Evolutionary conservation across 2,888 invertebrate genomes (phyloP).

Genomic region (Noctuana brunneofusca): DNA sequence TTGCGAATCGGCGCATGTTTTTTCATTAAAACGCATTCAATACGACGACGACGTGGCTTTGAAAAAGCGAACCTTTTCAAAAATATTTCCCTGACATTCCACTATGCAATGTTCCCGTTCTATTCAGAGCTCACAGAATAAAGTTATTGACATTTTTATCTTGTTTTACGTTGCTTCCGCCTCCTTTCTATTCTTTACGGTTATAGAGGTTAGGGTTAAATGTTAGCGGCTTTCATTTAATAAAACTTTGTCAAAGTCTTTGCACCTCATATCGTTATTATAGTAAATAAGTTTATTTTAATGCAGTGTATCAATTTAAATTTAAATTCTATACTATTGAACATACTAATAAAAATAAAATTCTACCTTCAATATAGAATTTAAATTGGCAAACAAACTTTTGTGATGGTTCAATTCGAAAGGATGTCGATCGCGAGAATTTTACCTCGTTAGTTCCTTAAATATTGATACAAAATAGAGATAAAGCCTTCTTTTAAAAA

Average conservation of each 20-base stretch:
- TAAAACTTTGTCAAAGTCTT: background rate
- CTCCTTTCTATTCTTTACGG: conserved; percentile 22
- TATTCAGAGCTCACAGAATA: conserved; percentile 60
- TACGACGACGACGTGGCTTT: conserved; percentile 80
- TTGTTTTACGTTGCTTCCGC: conserved; percentile 33
- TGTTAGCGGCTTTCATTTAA: conserved; percentile 4
- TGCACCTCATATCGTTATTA: background rate
- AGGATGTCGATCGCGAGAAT: too few species aligned
- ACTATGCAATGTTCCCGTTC: conserved; percentile 61
- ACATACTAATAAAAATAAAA: too few species aligned
- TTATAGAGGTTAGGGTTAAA: conserved; percentile 25
- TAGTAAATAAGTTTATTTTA: background rate
- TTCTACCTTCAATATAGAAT: too few species aligned
- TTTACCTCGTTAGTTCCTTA: too few species aligned
- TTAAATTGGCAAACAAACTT: too few species aligned
- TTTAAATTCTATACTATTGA: too few species aligned
- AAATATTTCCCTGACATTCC: conserved; percentile 78
- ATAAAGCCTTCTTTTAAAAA: too few species aligned
- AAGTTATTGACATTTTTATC: conserved; percentile 47
- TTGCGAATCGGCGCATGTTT: conserved; percentile 82
- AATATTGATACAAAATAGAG: too few species aligned
- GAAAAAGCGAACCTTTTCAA: conserved; percentile 78
- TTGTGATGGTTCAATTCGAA: too few species aligned
- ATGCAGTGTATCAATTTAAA: too few species aligned
- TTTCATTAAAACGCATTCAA: conserved; percentile 83